These are phyloP conservation scores for Gymnocypris eckloni DNA, from an alignment of 2,797 vertebrate species.

Conservation along the genomic window DNA sequence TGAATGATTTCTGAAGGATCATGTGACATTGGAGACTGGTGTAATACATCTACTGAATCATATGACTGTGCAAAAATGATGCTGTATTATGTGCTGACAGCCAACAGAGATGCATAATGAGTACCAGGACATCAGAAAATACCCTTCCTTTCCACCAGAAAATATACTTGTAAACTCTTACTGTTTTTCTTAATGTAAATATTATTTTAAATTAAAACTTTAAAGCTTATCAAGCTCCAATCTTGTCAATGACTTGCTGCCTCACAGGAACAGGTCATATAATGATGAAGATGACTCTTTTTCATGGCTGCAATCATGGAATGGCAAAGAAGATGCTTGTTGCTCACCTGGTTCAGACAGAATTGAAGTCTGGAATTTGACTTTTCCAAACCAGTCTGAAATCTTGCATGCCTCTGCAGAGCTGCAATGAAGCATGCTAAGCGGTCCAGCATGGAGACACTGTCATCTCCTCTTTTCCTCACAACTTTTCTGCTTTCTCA, in stretches of 20 bases:
- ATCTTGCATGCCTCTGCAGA: background rate
- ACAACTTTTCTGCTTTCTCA: constrained; percentile 73
- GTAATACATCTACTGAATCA: no score
- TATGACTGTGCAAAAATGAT: no score
- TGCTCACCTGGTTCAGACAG: background rate
- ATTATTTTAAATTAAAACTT: background rate
- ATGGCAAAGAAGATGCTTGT: background rate
- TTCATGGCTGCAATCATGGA: constrained; percentile 65
- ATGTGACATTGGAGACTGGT: no score
- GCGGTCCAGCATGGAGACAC: constrained; percentile 27
- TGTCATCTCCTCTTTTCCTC: constrained; percentile 39
- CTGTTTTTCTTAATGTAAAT: background rate
- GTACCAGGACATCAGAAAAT: background rate
- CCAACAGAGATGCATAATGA: no score
- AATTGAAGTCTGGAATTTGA: constrained; percentile 1
- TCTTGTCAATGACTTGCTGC: background rate
- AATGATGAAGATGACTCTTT: constrained; percentile 54
- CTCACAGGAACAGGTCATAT: background rate
- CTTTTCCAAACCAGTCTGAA: constrained; percentile 19
- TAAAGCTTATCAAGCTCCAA: background rate
- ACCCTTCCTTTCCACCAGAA: no score
- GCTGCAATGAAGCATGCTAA: constrained; percentile 13
- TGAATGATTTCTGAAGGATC: no score
- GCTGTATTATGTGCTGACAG: no score
- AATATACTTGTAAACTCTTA: background rate